Evolutionary conservation across 2,113 vertebrate genomes (phyloP), one percentile per base, ranked within the genome.

Genomic region (Perccottus glenii): DNA sequence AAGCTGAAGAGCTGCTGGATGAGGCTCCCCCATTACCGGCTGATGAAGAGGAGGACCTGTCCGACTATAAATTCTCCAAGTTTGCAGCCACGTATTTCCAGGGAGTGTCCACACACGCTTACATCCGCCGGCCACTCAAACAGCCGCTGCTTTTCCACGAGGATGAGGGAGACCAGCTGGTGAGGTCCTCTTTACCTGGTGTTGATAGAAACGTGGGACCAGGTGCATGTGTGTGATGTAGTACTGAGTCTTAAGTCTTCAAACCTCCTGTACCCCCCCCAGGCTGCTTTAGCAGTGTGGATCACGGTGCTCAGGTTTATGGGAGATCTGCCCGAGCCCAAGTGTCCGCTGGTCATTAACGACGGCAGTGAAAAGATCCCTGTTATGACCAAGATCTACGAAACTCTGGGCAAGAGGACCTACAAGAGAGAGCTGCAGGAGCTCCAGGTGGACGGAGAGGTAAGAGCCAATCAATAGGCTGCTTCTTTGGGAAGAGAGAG

Each of bases 361-460:
- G 95, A 98, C 0, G 96, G 98, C 83, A 98, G 95, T 0, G 97
- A 99, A 85, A 99, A 99, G 92, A 97, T 99, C 77, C 98, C 98
- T 0, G 98, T 99, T 64, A 99, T 99, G 98, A 99, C 97, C 72
- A 99, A 98, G 91, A 99, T 99, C 84, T 99, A 99, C 1, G 98
- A 99, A 87, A 99, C 98, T 0, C 91, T 99, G 4, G 97, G 98
- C 45, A 99, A 97, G 88, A 98, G 96, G 86, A 98, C 94, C 0
- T 97, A 98, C 84, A 98, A 96, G 85, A 94, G 94, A 73, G 97
- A 99, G 49, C 94, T 99, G 43, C 97, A 98, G 88, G 95, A 95
- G 45, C 87, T 99, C 52, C 97, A 98, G 88, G 94, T 95, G 45
- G 98, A 99, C 69, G 94, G 90, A 43, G 96, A 99, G 96, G 96